Evolutionary conservation across 2,888 invertebrate species (phyloP), one percentile per base, ranked within the genome.

Genomic region (Ephialtes manifestator): DNA sequence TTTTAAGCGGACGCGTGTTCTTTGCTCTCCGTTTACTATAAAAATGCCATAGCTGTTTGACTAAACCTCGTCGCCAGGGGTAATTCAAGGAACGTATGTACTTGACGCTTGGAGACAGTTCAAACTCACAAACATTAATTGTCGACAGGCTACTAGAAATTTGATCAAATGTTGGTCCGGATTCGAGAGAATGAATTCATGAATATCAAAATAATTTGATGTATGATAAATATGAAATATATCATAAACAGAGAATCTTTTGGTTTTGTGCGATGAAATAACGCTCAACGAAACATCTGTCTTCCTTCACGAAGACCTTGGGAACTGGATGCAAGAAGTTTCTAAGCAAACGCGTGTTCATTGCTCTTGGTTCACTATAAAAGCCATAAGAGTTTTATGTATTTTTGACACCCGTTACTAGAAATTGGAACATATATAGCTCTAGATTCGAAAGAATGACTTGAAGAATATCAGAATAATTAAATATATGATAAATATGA

Each of bases 241-340:
- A 35, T 35, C 0, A 35, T 35, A 8, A 31, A 31, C 2, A 2
- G 31, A 31, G 31, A 31, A 31, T 5, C 3, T 31, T 31, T 31
- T 5, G 3, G 77, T 79, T 75, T 70, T 70, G 82, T 51, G 51
- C 82, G 71, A 76, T 76, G 58, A 72, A 80, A 67, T 35, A 48
- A 65, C 81, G 78, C 70, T 74, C 31, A 55, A 55, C 55, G 75
- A 70, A 81, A 72, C 35, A 74, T 68, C 71, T 43, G 46, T 65
- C 13, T 60, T 46, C 46, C 48, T 24, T 46, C 31, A 13, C 53
- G 18, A 35, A 76, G 53, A n/a, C 53, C 2, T 35, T 65, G 65
- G 65, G 77, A 55, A 65, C 28, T 65, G 68, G 31, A 81, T 63
- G 55, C 51, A 4, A 53, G 53, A 65, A 31, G 18, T 72, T 84